phyloP scores from a whole-genome alignment of 2,888 invertebrate genomes.

The Synanthedon andrenaeformis region DNA sequence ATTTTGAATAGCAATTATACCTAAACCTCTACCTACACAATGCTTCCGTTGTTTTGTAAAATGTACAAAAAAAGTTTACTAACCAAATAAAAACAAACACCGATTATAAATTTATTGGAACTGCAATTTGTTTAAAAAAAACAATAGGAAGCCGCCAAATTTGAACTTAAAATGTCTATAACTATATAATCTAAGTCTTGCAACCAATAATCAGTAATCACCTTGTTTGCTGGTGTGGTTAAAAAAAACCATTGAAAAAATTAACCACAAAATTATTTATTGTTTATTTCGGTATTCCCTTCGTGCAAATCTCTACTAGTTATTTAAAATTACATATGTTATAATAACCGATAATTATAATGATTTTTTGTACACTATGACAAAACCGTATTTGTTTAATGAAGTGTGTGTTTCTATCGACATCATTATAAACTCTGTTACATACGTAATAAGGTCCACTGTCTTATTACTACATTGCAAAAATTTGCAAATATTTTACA shows the following conservation, averaged over 20 bases:
- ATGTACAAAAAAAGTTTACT: too few relatives aligned
- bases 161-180: conserved; percentile 50
- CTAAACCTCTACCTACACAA: too few relatives aligned
- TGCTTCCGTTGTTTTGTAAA: too few relatives aligned
- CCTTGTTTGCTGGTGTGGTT: conserved; percentile 41
- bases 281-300: too few relatives aligned
- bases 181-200: conserved; percentile 34
- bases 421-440: too few relatives aligned
- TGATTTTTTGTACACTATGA: conserved; percentile 26
- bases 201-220: conserved; percentile 61
- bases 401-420: not conserved
- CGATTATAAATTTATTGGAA: conserved; percentile 42
- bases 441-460: too few relatives aligned
- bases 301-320: conserved; percentile 17
- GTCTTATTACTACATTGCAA: too few relatives aligned
- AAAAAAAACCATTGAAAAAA: conserved; percentile 22
- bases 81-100: conserved; percentile 35
- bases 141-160: conserved; percentile 43
- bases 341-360: conserved; percentile 21
- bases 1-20: too few relatives aligned
- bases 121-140: not conserved
- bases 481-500: too few relatives aligned
- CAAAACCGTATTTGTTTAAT: conserved; percentile 33
- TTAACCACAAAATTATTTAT: not conserved
- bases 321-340: conserved; percentile 37